Evolutionary conservation across 2,888 invertebrate species (phyloP).

Genomic region (Leptura quadrifasciata): DNA sequence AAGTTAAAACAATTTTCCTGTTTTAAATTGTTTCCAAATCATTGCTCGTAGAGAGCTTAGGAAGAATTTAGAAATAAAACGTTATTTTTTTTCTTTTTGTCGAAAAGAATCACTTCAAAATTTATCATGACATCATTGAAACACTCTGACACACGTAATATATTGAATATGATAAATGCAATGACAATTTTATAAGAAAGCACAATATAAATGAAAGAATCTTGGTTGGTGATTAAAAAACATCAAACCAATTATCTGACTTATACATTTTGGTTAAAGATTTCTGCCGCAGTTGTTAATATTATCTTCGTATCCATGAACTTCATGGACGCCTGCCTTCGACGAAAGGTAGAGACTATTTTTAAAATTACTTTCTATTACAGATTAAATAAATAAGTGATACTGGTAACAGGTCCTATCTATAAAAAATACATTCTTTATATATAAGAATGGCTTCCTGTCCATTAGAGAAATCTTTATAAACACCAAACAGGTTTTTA

Average conservation of each 20-base stretch:
- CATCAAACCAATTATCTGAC: not conserved
- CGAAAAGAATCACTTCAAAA: too few relatives aligned
- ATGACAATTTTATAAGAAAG: too few relatives aligned
- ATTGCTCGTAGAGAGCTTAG: too few relatives aligned
- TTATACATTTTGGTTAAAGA: not conserved
- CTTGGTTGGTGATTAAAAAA: too few relatives aligned
- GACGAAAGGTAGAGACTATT: not conserved
- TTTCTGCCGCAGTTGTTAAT: not conserved
- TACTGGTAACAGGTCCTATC: constrained; percentile 49
- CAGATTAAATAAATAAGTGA: constrained; percentile 36
- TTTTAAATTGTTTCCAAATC: too few relatives aligned
- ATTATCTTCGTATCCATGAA: not conserved
- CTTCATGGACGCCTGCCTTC: not conserved
- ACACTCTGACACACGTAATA: too few relatives aligned
- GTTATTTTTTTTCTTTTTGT: too few relatives aligned
- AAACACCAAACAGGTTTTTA: constrained; percentile 51
- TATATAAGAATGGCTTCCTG: constrained; percentile 52
- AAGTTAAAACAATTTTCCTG: too few relatives aligned
- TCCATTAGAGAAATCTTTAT: constrained; percentile 54
- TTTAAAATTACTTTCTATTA: constrained; percentile 37
- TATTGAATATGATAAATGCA: too few relatives aligned
- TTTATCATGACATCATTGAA: too few relatives aligned
- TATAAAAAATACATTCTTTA: constrained; percentile 54
- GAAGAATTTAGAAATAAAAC: too few relatives aligned
- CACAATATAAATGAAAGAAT: too few relatives aligned